Base-by-base conservation (phyloP, 2,797 vertebrate genomes). In the Muscicapa striata region DNA sequence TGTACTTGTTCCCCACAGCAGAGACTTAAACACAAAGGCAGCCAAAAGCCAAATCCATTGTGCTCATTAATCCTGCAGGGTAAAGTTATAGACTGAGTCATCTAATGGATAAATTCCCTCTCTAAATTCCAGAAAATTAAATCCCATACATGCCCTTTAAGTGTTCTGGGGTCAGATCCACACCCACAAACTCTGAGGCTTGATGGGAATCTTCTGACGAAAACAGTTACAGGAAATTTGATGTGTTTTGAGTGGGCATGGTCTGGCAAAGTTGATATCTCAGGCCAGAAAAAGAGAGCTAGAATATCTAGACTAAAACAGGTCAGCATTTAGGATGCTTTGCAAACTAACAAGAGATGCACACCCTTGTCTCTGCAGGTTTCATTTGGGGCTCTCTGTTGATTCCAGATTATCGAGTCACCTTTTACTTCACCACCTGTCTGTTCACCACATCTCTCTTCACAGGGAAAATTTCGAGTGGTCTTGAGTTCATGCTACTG, bases 11-110 rank as follows among this genome's bases (percentile, higher is more conserved):
- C 36, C 40, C 30, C 4, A 7, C 54, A 85, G 54, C 68, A 66
- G 46, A 48, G 58, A 87, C 90, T 89, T 81, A 80, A 91, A 81
- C 58, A 67, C 48, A 40, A 62, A 91, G 22, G 52, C 46, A 95
- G 78, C 64, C 86, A 94, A 95, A 90, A 87, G 8, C 1, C 29
- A 68, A 89, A 87, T 90, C 81, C 79, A 48, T 69, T 82, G 88
- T 91, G 83, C 73, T 38, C 82, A 66, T 68, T 91, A 90, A 93
- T 93, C 43, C 90, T 86, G 19, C 36, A 76, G 73, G 41, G 55
- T 73, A 59, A 89, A 38, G 36, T 77, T 75, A 55, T 26, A 77
- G 32, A 69, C 34, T 78, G 69, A 87, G 40, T 89, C 87, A 92
- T 55, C 61, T 92, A 91, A 93, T 51, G 57, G 64, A 67, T 81